These are phyloP conservation scores for Drosophila subobscura DNA, from an alignment of 1,140 invertebrate genomes.

Conservation along the genomic window DNA sequence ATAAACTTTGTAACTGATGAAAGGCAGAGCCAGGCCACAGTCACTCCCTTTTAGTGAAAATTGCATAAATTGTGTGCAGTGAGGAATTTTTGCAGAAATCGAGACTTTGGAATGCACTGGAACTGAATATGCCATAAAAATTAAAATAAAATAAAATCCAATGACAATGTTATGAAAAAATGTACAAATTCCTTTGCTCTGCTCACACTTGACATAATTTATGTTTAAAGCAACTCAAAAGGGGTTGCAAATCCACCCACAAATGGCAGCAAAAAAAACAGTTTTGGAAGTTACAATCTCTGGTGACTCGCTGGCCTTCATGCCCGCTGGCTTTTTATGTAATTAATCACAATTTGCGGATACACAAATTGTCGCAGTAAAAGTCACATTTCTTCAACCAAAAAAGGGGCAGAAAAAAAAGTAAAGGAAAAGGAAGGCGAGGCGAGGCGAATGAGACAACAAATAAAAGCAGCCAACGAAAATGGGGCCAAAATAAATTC, in stretches of 20 bases:
- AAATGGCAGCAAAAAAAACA: slow-evolving; percentile 11
- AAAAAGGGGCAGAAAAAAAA: neutral
- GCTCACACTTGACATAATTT: slow-evolving; percentile 19
- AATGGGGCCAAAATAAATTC: slow-evolving; percentile 59
- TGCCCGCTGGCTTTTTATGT: slow-evolving; percentile 12
- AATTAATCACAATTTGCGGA: slow-evolving; percentile 71
- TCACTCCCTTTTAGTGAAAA: neutral
- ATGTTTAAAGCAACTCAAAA: slow-evolving; percentile 29
- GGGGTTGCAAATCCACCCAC: slow-evolving; percentile 9
- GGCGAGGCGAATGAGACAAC: slow-evolving; percentile 45
- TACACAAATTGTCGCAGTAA: slow-evolving; percentile 70
- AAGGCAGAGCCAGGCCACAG: slow-evolving; percentile 3
- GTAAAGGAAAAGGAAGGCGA: slow-evolving; percentile 7
- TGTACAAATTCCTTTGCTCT: slow-evolving; percentile 13
- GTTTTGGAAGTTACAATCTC: slow-evolving; percentile 25
- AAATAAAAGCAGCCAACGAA: slow-evolving; percentile 63
- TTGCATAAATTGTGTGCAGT: slow-evolving; percentile 9
- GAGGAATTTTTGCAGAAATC: slow-evolving; percentile 4
- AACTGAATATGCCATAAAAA: slow-evolving; percentile 8
- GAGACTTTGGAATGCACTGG: slow-evolving; percentile 10
- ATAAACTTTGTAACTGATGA: slow-evolving; percentile 37
- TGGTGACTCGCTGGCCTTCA: slow-evolving; percentile 4
- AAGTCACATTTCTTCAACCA: slow-evolving; percentile 62
- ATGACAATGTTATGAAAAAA: slow-evolving; percentile 35
- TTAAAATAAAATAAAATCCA: slow-evolving; percentile 42